Evolutionary conservation across 2,113 vertebrate species (phyloP).

Genomic region (Anser cygnoides): DNA sequence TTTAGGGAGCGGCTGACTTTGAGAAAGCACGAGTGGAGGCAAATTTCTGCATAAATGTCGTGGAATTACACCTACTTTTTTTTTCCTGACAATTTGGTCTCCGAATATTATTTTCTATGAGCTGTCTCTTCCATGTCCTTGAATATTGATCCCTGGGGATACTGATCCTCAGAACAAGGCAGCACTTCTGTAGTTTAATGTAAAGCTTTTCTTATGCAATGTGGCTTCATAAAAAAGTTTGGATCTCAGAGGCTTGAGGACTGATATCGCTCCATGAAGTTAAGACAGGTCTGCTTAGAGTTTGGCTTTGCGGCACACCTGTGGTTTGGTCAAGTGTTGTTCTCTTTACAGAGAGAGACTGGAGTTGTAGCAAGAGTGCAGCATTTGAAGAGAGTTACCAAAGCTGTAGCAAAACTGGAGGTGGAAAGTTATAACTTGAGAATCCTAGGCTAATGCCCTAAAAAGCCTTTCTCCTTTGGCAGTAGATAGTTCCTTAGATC

Average conservation of each 20-base stretch:
- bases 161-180: not conserved
- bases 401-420: not conserved
- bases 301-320: not conserved
- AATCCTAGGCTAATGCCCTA: not conserved
- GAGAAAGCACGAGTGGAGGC: too few species aligned
- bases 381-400: not conserved
- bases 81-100: not conserved
- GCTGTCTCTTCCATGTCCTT: not conserved
- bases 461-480: not conserved
- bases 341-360: not conserved
- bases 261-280: not conserved
- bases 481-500: not conserved
- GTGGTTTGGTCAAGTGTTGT: not conserved
- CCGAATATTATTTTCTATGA: not conserved
- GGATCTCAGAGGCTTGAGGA: not conserved
- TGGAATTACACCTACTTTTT: not conserved
- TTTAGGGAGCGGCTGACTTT: too few species aligned
- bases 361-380: accelerated
- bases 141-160: too few species aligned
- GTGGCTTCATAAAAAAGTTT: not conserved
- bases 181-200: not conserved
- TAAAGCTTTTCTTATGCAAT: not conserved
- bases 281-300: not conserved
- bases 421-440: not conserved
- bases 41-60: too few species aligned